These are phyloP conservation scores for Mesembrinibis cayennensis DNA, from an alignment of 2,113 vertebrate species.

Conservation along the genomic window DNA sequence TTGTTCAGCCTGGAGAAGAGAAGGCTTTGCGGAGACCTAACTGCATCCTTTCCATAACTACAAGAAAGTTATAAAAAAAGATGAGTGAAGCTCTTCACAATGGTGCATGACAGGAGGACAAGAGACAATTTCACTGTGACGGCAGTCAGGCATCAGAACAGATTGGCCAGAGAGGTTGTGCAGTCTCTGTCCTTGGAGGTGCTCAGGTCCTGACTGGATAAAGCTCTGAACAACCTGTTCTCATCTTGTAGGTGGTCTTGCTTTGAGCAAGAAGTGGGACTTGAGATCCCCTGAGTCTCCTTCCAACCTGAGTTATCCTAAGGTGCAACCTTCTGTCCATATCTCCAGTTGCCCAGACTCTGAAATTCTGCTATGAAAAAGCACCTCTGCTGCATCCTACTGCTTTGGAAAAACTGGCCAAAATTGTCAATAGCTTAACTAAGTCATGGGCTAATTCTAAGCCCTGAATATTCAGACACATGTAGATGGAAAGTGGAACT, in stretches of 20 bases:
- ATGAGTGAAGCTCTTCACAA: accelerated
- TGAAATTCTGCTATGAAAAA: background rate
- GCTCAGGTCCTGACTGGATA: background rate
- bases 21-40: background rate
- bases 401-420: background rate
- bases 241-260: background rate
- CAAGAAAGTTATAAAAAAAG: background rate
- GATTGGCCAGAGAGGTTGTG: background rate
- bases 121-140: background rate
- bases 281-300: accelerated
- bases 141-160: background rate
- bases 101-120: accelerated
- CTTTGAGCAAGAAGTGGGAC: background rate
- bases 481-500: background rate
- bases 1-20: background rate
- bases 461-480: background rate
- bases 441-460: background rate
- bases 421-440: background rate
- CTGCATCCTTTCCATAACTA: accelerated
- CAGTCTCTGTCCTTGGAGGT: accelerated
- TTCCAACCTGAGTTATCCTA: background rate
- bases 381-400: background rate
- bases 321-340: accelerated
- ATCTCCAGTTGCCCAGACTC: background rate
- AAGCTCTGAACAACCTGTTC: background rate